Conservation (phyloP, 1,140 invertebrate genomes). For the Bombus superbus region DNA sequence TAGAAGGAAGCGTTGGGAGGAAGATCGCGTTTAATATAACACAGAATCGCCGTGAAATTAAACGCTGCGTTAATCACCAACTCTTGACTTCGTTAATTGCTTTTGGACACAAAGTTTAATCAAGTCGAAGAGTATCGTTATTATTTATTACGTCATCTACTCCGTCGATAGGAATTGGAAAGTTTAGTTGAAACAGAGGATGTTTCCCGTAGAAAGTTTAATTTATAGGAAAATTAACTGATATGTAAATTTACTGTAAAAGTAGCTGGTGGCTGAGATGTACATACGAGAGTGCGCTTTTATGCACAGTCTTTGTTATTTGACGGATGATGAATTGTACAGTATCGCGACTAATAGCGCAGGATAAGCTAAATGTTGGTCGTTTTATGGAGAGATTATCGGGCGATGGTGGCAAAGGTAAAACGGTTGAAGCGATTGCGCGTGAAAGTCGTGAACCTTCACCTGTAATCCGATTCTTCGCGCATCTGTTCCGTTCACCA, state of each 20-base stretch:
- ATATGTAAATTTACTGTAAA: background rate
- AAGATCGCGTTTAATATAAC: background rate
- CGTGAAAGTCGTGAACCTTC: slow-evolving; percentile 58
- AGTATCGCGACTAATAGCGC: slow-evolving; percentile 36
- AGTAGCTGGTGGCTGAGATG: too few relatives aligned
- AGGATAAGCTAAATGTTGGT: slow-evolving; percentile 36
- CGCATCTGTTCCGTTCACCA: slow-evolving; percentile 50
- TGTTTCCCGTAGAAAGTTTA: background rate
- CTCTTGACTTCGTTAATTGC: background rate
- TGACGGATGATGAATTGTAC: background rate
- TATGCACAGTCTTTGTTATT: background rate
- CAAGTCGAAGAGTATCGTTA: background rate
- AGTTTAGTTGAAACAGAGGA: background rate
- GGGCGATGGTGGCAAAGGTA: slow-evolving; percentile 40
- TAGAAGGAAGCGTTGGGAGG: background rate
- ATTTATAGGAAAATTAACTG: background rate
- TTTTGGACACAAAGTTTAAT: background rate
- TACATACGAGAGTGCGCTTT: too few relatives aligned
- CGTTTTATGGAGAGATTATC: slow-evolving; percentile 42
- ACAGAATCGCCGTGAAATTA: background rate
- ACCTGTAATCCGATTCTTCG: slow-evolving; percentile 65
- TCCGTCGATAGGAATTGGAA: background rate
- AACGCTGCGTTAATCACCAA: background rate
- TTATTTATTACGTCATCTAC: background rate
- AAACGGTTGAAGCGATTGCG: slow-evolving; percentile 33